Evolutionary conservation across 2,113 vertebrate genomes (phyloP).

Genomic region (Takifugu flavidus): DNA sequence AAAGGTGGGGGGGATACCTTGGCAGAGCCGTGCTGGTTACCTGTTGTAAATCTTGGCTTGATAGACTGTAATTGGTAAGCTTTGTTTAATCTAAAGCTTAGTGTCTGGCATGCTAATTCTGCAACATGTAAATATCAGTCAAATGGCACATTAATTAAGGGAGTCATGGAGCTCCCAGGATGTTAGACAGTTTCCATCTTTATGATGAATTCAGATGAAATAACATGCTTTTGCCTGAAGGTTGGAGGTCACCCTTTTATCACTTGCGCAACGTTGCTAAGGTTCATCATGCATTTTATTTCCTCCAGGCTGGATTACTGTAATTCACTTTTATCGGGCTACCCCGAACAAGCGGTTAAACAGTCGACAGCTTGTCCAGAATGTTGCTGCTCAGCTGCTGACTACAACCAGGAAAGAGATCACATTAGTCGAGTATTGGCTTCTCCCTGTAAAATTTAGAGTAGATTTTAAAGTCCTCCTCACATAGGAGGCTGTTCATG

Average conservation of each 20-base stretch:
- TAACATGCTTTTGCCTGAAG: slow-evolving; percentile 32
- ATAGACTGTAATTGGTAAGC: slow-evolving; percentile 69
- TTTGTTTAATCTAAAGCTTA: slow-evolving; percentile 73
- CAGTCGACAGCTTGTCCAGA: too few species aligned
- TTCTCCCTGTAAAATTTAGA: too few species aligned
- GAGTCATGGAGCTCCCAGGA: slow-evolving; percentile 37
- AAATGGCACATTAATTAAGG: slow-evolving; percentile 80
- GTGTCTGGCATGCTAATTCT: slow-evolving; percentile 59
- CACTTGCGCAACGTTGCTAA: too few species aligned
- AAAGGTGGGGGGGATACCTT: slow-evolving; percentile 22
- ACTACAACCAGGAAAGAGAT: too few species aligned
- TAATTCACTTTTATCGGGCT: too few species aligned
- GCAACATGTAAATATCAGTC: slow-evolving; percentile 76
- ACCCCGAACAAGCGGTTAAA: too few species aligned
- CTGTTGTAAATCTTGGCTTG: slow-evolving; percentile 58
- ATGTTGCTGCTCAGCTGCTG: too few species aligned
- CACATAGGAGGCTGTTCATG: too few species aligned
- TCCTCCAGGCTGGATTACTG: too few species aligned
- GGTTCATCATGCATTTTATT: too few species aligned
- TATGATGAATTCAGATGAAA: slow-evolving; percentile 38
- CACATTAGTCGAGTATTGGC: too few species aligned
- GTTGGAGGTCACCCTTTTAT: background rate
- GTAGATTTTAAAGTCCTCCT: too few species aligned
- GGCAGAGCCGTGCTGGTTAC: slow-evolving; percentile 60
- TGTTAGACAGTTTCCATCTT: slow-evolving; percentile 37